These are phyloP conservation scores for Strigops habroptila DNA, from an alignment of 2,113 vertebrate species.

Conservation along the genomic window DNA sequence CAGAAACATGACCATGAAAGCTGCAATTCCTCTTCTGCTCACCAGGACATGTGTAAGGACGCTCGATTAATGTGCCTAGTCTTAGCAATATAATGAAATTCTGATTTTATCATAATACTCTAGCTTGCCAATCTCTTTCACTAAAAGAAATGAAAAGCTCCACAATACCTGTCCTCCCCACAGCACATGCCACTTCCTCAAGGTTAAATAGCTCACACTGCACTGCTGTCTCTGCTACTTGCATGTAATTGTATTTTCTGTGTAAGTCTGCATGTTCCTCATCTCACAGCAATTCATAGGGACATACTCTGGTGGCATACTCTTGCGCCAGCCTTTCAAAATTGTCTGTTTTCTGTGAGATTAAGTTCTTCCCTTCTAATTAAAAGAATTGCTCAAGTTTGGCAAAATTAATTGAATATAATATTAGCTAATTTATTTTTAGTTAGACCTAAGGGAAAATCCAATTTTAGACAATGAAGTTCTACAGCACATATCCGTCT, in stretches of 20 bases:
- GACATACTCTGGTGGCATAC: constrained; percentile 9
- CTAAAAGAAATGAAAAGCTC: background rate
- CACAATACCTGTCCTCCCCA: background rate
- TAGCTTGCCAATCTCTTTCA: background rate
- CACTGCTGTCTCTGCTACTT: background rate
- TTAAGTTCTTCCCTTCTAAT: constrained; percentile 50
- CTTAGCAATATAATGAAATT: background rate
- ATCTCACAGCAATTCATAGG: background rate
- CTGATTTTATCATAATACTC: background rate
- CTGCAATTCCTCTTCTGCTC: background rate
- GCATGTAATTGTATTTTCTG: background rate
- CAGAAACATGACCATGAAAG: background rate
- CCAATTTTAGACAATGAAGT: background rate
- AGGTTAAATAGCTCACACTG: constrained; percentile 10
- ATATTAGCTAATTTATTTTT: constrained; percentile 63
- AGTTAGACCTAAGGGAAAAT: constrained; percentile 53
- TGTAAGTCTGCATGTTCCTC: background rate
- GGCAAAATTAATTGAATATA: constrained; percentile 64
- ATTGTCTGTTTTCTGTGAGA: constrained; percentile 52
- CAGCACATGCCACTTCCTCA: background rate
- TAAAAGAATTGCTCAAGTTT: constrained; percentile 47
- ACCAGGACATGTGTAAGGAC: background rate
- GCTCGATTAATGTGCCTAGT: background rate
- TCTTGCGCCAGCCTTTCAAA: constrained; percentile 28
- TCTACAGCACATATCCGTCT: background rate